Conservation (phyloP, 2,888 invertebrate genomes). For the Oscheius onirici region DNA sequence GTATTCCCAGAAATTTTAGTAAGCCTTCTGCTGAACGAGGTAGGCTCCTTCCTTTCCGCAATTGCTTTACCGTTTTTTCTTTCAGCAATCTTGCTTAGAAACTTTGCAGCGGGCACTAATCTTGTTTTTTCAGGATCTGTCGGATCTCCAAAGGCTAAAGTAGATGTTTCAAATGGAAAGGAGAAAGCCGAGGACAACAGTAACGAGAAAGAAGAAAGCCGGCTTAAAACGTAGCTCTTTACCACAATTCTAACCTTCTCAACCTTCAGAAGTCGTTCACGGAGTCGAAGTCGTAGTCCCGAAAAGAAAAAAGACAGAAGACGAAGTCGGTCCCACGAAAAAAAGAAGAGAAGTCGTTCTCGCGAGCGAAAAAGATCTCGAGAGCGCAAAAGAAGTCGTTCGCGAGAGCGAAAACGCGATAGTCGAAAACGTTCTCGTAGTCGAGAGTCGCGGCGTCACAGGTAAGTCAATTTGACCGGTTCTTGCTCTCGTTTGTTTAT, state of each 20-base stretch:
- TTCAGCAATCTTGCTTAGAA: not conserved
- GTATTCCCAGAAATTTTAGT: conserved; percentile 54
- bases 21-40: conserved; percentile 9
- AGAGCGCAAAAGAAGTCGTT: conserved; percentile 26
- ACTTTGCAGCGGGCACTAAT: not conserved
- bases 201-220: not conserved
- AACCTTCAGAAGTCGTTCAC: not conserved
- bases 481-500: no score
- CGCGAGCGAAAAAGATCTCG: conserved; percentile 3
- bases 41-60: not conserved
- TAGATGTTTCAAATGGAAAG: no score
- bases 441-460: conserved; percentile 24
- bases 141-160: not conserved
- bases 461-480: conserved; percentile 9
- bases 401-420: conserved; percentile 24
- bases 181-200: not conserved
- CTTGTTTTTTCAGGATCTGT: not conserved
- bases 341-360: conserved; percentile 25
- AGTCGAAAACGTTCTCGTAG: conserved; percentile 12
- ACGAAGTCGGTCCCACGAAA: not conserved
- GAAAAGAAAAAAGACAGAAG: not conserved
- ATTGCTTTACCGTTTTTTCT: not conserved
- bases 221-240: no score
- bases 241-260: no score
- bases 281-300: not conserved